These are phyloP conservation scores for Melanostoma mellinum DNA, from an alignment of 2,888 invertebrate genomes.

Conservation along the genomic window DNA sequence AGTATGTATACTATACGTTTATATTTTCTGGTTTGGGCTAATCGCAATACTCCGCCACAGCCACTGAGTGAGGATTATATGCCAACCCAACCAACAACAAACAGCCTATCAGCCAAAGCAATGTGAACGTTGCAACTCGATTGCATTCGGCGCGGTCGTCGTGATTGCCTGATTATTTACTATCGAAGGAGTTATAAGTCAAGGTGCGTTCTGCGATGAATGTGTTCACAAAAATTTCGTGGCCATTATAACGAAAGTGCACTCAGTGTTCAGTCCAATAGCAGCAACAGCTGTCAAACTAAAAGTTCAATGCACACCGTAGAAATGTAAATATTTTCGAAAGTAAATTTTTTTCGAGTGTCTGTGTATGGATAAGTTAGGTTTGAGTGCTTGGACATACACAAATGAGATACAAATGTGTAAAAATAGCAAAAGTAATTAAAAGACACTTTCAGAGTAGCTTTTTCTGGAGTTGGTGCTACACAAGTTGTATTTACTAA, in stretches of 20 bases:
- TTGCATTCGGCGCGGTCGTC: conserved; percentile 32
- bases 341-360: neutral
- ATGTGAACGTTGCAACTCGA: conserved; percentile 1
- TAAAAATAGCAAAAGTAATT: no score
- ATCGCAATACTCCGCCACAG: no score
- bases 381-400: no score
- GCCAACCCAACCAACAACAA: no score
- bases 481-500: no score
- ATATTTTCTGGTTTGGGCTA: no score
- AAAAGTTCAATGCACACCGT: conserved; percentile 42
- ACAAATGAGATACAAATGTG: no score
- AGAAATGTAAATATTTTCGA: conserved; percentile 30
- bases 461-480: no score
- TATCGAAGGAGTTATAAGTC: conserved; percentile 61
- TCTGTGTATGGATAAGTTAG: no score
- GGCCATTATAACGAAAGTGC: conserved; percentile 44
- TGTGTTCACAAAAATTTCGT: conserved; percentile 28
- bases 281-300: conserved; percentile 41
- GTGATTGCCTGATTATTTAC: conserved; percentile 69
- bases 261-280: conserved; percentile 6
- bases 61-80: no score
- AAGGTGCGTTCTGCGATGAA: conserved; percentile 64
- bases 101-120: neutral
- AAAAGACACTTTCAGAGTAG: no score
- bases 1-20: no score